Evolutionary conservation across 1,140 invertebrate species (phyloP), one percentile per base, ranked within the genome.

Genomic region (Pygmarrhopalites habei): DNA sequence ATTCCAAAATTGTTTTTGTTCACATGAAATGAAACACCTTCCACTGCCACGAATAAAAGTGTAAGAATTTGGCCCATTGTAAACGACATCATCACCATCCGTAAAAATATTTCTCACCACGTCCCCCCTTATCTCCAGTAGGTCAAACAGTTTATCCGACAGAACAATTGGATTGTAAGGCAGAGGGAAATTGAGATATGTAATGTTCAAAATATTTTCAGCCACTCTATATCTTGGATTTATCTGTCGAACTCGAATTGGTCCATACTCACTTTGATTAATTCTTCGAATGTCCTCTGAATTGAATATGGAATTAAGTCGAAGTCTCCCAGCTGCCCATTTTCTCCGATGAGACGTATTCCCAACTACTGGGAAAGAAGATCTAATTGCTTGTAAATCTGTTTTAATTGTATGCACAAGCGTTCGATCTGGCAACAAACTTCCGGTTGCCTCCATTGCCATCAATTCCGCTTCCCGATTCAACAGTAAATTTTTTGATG

Each of bases 1-100:
- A n/a, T 26, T 25, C 49, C 49, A 52, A 52, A 52, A 52, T 4
- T 52, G 49, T 28, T 52, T 52, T 10, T 26, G 25, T 23, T 52
- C 49, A 52, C 49, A 52, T 14, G 14, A 26, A 26, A 52, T 26
- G 25, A 52, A 52, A 23, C 49, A 52, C n/a, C n/a, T 52, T 7
- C 49, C 49, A 5, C 49, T 26, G 25, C 49, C 49, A 14, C 25
- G 19, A 23, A 52, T n/a, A 29, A 52, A 14, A 10, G 23, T 29
- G 49, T 52, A 52, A 12, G 7, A 19, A 26, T 3, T 7, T 23
- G 4, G 7, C n/a, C 14, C 14, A 23, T 25, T 52, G 25, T 52
- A 52, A 10, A 52, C 4, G 7, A 23, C 28, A n/a, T 52, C 49
- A 29, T 52, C 49, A 21, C 49, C 49, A 28, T 52, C 49, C 49